A percentile compares a stretch with the other conserved stretches of the same genome.
Conservation (phyloP, 2,888 invertebrate genomes). For the Argyra leucocephala region DNA sequence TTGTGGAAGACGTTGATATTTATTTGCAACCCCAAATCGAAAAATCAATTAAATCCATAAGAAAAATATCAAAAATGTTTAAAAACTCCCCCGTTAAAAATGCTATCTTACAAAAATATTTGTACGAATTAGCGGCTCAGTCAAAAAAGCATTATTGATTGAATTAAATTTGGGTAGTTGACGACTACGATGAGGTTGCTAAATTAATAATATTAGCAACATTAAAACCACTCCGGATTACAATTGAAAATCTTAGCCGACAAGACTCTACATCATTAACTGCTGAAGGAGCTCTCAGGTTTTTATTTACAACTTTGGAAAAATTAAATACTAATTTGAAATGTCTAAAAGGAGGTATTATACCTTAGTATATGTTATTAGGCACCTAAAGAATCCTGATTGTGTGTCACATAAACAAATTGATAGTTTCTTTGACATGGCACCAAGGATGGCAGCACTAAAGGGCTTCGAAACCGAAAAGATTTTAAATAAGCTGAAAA, state of each 20-base stretch:
- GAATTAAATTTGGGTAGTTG: constrained; percentile 11
- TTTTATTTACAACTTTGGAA: constrained; percentile 9
- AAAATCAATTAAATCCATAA: background rate
- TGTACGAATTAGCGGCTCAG: constrained; percentile 1
- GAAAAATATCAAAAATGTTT: constrained; percentile 10
- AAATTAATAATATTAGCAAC: constrained; percentile 1
- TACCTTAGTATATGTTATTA: constrained; percentile 2
- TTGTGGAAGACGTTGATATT: constrained; percentile 7
- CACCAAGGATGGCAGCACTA: too few species aligned
- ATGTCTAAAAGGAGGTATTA: constrained; percentile 7
- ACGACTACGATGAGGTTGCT: constrained; percentile 7
- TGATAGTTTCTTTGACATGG: constrained; percentile 7
- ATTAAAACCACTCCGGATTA: constrained; percentile 11
- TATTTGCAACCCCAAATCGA: constrained; percentile 9
- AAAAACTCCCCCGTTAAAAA: constrained; percentile 8
- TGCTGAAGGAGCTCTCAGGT: constrained; percentile 11
- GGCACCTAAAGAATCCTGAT: constrained; percentile 7
- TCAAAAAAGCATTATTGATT: constrained; percentile 9
- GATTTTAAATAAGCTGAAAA: too few species aligned
- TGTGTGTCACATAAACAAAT: background rate
- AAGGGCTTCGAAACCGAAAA: too few species aligned
- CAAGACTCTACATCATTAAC: constrained; percentile 11
- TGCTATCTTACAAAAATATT: constrained; percentile 12
- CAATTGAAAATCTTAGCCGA: constrained; percentile 10
- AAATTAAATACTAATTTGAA: constrained; percentile 7